phyloP scores from a whole-genome alignment of 2,113 vertebrate species.

The Anhinga anhinga region DNA sequence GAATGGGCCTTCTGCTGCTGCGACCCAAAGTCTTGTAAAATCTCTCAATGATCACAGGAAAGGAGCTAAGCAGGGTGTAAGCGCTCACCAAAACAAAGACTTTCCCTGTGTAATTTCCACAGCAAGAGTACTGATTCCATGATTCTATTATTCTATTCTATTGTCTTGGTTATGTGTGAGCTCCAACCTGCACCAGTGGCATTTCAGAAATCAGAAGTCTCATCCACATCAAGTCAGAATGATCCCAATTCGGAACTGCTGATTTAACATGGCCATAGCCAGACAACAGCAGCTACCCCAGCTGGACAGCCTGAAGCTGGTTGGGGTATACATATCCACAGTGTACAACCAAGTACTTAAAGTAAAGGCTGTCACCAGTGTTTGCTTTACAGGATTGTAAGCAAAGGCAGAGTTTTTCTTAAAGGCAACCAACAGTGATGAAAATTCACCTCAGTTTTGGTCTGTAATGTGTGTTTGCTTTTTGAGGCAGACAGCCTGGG shows the following conservation, averaged over 20 bases:
- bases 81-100: neutral
- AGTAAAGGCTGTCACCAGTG: neutral
- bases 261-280: neutral
- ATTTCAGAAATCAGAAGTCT: neutral
- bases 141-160: too few species aligned
- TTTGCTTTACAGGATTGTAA: neutral
- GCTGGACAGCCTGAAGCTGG: neutral
- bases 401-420: neutral
- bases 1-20: neutral
- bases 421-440: neutral
- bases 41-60: neutral
- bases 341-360: neutral
- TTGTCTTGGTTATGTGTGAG: neutral
- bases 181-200: fast-evolving
- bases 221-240: neutral
- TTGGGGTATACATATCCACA: neutral
- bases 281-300: neutral
- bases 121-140: neutral
- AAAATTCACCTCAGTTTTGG: neutral
- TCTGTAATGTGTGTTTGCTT: neutral
- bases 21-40: neutral
- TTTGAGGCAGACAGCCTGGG: neutral
- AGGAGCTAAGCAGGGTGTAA: neutral
- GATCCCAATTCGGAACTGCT: neutral
- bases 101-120: neutral